A percentile compares a stretch with the other conserved stretches of the same genome.
Conservation (phyloP, 2,888 invertebrate species). For the Elegia similella region DNA sequence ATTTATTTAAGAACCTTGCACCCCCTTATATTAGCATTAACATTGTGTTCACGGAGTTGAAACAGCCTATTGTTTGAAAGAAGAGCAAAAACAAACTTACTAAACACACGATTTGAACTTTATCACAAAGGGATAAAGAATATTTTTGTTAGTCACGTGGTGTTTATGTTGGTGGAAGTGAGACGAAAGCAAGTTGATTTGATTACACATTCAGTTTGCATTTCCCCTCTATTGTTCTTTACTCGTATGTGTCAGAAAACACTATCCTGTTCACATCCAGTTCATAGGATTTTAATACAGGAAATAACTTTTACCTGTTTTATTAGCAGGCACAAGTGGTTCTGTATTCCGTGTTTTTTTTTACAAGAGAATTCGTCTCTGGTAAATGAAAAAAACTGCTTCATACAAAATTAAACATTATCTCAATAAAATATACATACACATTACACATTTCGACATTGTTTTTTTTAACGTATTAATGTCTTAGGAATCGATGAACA, state of each 20-base stretch:
- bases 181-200: constrained; percentile 55
- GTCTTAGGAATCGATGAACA: too few relatives aligned
- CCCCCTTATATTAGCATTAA: constrained; percentile 63
- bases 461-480: too few relatives aligned
- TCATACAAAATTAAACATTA: too few relatives aligned
- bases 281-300: not conserved
- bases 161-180: constrained; percentile 28
- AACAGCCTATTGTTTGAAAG: constrained; percentile 59
- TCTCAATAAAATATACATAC: too few relatives aligned
- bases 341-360: too few relatives aligned
- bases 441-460: too few relatives aligned
- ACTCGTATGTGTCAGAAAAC: not conserved
- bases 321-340: not conserved
- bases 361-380: too few relatives aligned
- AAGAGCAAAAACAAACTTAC: constrained; percentile 34
- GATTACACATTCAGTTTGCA: constrained; percentile 58
- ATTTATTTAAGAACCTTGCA: constrained; percentile 38
- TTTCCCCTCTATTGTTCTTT: constrained; percentile 47
- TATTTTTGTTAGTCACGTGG: constrained; percentile 24
- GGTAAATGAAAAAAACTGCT: too few relatives aligned
- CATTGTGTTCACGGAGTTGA: constrained; percentile 51
- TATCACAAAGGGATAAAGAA: constrained; percentile 24
- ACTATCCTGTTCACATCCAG: too few relatives aligned
- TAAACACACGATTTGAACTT: constrained; percentile 19
- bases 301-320: not conserved